phyloP scores from a whole-genome alignment of 2,113 vertebrate species.

The Chaetura pelagica region DNA sequence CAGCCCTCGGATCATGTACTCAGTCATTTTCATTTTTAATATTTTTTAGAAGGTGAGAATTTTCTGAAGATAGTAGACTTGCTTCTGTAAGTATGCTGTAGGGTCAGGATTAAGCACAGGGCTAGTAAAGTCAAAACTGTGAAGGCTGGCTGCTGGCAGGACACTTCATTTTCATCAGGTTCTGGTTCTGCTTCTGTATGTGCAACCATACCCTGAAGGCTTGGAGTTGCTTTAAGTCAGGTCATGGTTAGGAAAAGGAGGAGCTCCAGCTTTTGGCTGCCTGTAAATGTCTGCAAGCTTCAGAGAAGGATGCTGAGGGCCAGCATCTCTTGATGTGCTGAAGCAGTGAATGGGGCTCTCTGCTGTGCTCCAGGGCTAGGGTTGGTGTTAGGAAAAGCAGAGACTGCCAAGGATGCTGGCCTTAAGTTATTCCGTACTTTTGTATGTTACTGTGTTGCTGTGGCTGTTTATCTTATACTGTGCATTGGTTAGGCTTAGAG shows the following conservation, averaged over 20 bases:
- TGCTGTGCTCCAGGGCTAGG: not conserved
- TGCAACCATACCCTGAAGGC: not conserved
- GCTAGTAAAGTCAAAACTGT: not conserved
- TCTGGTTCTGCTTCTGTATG: not conserved
- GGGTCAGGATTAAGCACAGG: not conserved
- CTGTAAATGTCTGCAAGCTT: not conserved
- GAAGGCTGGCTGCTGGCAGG: not conserved
- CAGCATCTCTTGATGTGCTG: accelerated
- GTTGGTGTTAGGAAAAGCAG: not conserved
- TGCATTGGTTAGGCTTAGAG: not conserved
- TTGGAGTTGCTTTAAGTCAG: not conserved
- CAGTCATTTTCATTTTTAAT: too few species aligned
- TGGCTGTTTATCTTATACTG: not conserved
- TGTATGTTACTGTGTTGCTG: not conserved
- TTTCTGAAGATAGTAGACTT: not conserved
- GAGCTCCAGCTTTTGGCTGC: not conserved
- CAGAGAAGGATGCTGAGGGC: not conserved
- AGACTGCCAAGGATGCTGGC: accelerated
- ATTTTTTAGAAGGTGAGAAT: not conserved
- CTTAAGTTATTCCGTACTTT: not conserved
- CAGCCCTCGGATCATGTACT: not conserved
- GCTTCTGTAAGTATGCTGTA: not conserved
- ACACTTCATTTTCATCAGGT: not conserved
- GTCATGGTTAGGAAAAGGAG: not conserved
- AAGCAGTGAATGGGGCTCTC: not conserved